A percentile compares a stretch with the other conserved stretches of the same genome.
phyloP scores from a whole-genome alignment of 2,888 invertebrate genomes.

The Gymnosoma rotundatum region DNA sequence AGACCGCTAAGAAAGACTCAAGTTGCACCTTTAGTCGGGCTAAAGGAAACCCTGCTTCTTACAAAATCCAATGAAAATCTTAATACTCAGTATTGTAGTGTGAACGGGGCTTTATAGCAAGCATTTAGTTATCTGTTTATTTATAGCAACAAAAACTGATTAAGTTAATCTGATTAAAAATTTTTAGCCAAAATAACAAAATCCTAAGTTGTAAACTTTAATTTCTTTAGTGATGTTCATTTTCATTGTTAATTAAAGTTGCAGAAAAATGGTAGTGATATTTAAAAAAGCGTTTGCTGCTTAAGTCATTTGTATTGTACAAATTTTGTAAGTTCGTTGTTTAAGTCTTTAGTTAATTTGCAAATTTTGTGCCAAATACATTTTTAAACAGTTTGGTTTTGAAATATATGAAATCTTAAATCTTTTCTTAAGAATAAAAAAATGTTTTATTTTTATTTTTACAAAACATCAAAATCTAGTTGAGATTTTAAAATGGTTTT shows the following conservation, averaged over 20 bases:
- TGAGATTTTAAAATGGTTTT: not conserved
- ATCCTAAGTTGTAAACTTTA: not conserved
- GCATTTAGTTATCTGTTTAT: too few species aligned
- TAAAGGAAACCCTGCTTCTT: too few species aligned
- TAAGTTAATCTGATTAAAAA: too few species aligned
- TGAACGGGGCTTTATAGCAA: too few species aligned
- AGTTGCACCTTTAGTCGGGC: too few species aligned
- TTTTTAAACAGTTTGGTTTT: conserved; percentile 35
- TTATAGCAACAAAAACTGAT: too few species aligned
- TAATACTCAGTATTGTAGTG: too few species aligned
- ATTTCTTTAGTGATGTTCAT: not conserved
- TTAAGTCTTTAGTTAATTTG: conserved; percentile 41
- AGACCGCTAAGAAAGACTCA: too few species aligned
- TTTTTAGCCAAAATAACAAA: too few species aligned
- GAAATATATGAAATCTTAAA: not conserved
- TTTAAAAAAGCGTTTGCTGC: conserved; percentile 12
- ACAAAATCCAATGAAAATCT: too few species aligned
- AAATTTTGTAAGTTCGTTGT: conserved; percentile 21
- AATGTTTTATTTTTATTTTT: not conserved
- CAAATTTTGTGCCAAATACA: conserved; percentile 26
- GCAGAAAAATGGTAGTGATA: not conserved
- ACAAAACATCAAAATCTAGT: not conserved
- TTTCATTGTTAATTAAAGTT: conserved; percentile 7
- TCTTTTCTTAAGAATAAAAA: conserved; percentile 3
- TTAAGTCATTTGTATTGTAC: conserved; percentile 16